Percentiles rank a stretch among this genome's conserved stretches.
Evolutionary conservation across 2,888 invertebrate genomes (phyloP).

Genomic region (Phyllotreta striolata): DNA sequence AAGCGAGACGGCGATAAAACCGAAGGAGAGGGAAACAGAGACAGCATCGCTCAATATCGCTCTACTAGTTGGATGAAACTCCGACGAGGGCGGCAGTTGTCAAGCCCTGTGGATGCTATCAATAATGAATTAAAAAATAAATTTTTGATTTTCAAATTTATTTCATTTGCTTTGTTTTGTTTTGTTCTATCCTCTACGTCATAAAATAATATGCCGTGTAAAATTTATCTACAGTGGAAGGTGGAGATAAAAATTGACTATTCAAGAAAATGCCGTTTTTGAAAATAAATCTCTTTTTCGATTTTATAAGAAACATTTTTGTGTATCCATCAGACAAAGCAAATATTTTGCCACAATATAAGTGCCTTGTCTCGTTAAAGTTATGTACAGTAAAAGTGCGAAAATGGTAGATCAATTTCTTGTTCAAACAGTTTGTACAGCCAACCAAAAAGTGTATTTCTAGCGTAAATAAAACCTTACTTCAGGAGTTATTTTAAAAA

Average conservation of each 20-base stretch:
- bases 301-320: conserved; percentile 19
- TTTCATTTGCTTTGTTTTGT: too few relatives aligned
- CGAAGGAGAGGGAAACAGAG: conserved; percentile 40
- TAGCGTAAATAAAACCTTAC: conserved; percentile 18
- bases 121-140: too few relatives aligned
- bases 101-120: conserved; percentile 15
- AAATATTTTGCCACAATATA: conserved; percentile 16
- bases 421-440: conserved; percentile 21
- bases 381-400: conserved; percentile 18
- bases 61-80: conserved; percentile 50
- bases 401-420: conserved; percentile 23
- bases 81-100: conserved; percentile 51
- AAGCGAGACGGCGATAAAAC: conserved; percentile 43
- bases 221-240: too few relatives aligned
- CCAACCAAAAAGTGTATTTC: conserved; percentile 19
- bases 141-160: too few relatives aligned
- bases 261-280: too few relatives aligned
- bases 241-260: too few relatives aligned
- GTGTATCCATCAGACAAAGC: conserved; percentile 16
- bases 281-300: conserved; percentile 7
- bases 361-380: conserved; percentile 19
- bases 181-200: too few relatives aligned
- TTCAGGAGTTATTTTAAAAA: conserved; percentile 8
- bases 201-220: too few relatives aligned
- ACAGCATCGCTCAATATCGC: conserved; percentile 53